Percentiles rank a stretch among this genome's conserved stretches.
Evolutionary conservation across 2,888 invertebrate genomes (phyloP).

Genomic region (Apoderus coryli): DNA sequence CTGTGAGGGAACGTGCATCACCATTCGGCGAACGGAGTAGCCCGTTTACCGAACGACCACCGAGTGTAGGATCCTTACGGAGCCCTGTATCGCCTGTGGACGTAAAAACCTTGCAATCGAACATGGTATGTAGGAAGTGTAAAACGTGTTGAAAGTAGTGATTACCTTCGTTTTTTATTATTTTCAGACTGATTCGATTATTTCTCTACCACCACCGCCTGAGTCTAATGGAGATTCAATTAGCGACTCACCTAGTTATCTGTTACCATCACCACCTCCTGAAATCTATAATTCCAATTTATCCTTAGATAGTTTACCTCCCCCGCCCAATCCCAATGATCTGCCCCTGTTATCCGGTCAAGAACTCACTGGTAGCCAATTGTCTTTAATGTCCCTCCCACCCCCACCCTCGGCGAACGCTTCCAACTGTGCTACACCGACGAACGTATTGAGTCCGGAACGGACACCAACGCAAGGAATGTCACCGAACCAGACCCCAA

Average conservation of each 20-base stretch:
- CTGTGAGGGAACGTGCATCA: constrained; percentile 35
- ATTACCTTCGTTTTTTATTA: constrained; percentile 10
- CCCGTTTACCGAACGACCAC: constrained; percentile 24
- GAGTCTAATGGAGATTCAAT: constrained; percentile 36
- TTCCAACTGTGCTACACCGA: constrained; percentile 32
- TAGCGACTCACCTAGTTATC: constrained; percentile 35
- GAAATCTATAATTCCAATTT: constrained; percentile 64
- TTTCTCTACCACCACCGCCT: constrained; percentile 36
- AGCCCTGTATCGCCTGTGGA: constrained; percentile 21
- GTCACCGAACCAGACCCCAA: constrained; percentile 32
- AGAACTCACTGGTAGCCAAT: constrained; percentile 54
- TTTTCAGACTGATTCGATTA: constrained; percentile 40
- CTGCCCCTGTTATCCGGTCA: constrained; percentile 36
- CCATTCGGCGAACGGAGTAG: constrained; percentile 30
- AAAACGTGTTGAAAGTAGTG: no score
- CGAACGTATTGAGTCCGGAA: constrained; percentile 32
- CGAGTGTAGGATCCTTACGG: constrained; percentile 24
- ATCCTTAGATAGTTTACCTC: constrained; percentile 67
- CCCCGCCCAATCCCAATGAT: constrained; percentile 53
- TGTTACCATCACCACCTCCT: constrained; percentile 58
- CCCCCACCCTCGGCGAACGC: constrained; percentile 51
- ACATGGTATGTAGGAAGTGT: constrained; percentile 27
- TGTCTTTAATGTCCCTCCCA: constrained; percentile 54
- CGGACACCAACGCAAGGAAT: constrained; percentile 27
- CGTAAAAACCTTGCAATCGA: constrained; percentile 27